Percentiles rank a stretch among this genome's conserved stretches.
Conservation (phyloP, 2,797 vertebrate genomes). For the Lacerta viridis region DNA sequence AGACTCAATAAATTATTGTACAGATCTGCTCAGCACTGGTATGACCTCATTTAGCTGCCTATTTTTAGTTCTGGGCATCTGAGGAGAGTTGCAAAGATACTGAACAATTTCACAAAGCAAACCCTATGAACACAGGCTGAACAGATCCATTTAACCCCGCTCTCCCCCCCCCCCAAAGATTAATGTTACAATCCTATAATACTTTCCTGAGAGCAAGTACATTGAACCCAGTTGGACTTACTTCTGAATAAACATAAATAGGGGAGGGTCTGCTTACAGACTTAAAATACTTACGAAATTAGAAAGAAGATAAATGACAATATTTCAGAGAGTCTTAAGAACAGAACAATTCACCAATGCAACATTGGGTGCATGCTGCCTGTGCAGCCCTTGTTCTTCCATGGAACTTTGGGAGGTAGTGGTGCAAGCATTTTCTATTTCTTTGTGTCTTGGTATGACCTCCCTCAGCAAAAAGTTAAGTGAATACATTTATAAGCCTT, state of each 20-base stretch:
- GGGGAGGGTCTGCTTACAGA: neutral
- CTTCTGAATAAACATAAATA: neutral
- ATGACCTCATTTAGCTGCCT: constrained; percentile 36
- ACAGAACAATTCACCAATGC: neutral
- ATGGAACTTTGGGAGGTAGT: neutral
- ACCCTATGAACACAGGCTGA: neutral
- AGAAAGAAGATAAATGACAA: neutral
- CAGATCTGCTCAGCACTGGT: constrained; percentile 4
- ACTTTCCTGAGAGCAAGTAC: neutral
- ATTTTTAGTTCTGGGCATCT: constrained; percentile 35
- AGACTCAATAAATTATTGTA: constrained; percentile 12
- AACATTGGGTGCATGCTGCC: neutral
- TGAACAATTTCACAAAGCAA: constrained; percentile 19
- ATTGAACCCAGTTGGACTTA: neutral
- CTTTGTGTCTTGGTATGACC: neutral
- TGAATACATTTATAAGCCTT: neutral
- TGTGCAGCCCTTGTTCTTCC: neutral
- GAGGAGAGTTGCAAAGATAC: constrained; percentile 21
- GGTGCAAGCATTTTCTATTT: neutral
- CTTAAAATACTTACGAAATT: neutral
- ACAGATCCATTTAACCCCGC: neutral
- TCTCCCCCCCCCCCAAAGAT: neutral
- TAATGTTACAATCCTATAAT: neutral
- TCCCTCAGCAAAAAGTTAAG: neutral
- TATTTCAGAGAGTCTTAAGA: neutral